Conservation (phyloP, 2,113 vertebrate species). For the Sinocyclocheilus anshuiensis region DNA sequence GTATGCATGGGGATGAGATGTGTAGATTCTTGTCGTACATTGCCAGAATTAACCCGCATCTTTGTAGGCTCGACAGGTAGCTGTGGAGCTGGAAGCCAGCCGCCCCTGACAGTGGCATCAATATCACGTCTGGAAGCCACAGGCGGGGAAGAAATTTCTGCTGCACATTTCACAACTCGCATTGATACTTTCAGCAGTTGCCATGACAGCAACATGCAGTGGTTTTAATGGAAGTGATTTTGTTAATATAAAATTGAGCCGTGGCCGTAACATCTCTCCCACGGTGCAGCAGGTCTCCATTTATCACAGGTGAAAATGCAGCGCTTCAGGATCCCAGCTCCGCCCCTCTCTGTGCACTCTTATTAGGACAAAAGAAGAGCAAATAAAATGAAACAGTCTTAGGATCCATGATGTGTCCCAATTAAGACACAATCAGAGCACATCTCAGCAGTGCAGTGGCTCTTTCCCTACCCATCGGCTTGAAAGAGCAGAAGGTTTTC, state of each 20-base stretch:
- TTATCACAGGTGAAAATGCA: conserved; percentile 49
- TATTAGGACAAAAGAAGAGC: neutral
- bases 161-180: conserved; percentile 58
- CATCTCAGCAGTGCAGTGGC: conserved; percentile 41
- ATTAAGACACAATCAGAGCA: conserved; percentile 50
- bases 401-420: conserved; percentile 34
- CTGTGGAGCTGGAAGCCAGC: conserved; percentile 46
- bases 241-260: conserved; percentile 58
- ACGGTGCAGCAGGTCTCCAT: conserved; percentile 40
- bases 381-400: conserved; percentile 22
- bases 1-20: conserved; percentile 42
- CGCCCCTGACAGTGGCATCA: conserved; percentile 55
- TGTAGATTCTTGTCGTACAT: conserved; percentile 15
- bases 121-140: conserved; percentile 55
- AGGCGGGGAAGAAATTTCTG: conserved; percentile 51
- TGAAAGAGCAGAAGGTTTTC: conserved; percentile 42
- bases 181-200: conserved; percentile 56
- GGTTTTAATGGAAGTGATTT: conserved; percentile 59
- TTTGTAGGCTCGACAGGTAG: conserved; percentile 59
- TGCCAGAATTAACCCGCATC: conserved; percentile 35
- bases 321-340: conserved; percentile 13
- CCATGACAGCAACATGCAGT: conserved; percentile 58
- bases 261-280: conserved; percentile 46
- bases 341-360: neutral
- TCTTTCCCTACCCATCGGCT: conserved; percentile 25